phyloP scores from a whole-genome alignment of 2,113 vertebrate species.

The Podilymbus podiceps region DNA sequence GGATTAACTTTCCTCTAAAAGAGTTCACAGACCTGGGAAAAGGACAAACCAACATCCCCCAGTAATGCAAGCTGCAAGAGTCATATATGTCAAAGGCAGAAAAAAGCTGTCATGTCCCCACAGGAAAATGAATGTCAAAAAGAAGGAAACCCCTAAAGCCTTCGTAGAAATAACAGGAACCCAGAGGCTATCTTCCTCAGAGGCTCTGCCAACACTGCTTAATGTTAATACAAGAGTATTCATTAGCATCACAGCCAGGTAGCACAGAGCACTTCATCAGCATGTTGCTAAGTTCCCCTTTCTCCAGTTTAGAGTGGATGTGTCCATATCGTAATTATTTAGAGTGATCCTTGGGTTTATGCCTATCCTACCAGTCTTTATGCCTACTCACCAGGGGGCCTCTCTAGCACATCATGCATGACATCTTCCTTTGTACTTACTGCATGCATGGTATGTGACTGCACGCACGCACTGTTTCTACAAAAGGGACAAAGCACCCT shows the following conservation, averaged over 20 bases:
- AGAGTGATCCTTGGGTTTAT: neutral
- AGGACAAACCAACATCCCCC: neutral
- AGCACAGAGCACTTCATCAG: neutral
- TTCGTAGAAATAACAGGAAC: neutral
- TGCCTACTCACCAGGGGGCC: fast-evolving
- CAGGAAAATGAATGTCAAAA: neutral
- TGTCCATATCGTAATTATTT: neutral
- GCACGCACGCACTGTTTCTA: neutral
- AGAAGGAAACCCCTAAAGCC: neutral
- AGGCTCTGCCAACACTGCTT: neutral
- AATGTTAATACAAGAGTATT: neutral
- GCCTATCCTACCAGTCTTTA: neutral
- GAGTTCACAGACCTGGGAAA: neutral
- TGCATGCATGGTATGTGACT: neutral
- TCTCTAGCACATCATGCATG: neutral
- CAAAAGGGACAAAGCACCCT: neutral
- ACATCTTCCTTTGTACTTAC: neutral
- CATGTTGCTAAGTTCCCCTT: neutral
- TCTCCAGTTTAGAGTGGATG: neutral
- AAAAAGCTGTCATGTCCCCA: neutral
- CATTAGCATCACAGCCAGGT: neutral
- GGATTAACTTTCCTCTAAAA: neutral
- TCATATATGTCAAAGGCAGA: neutral
- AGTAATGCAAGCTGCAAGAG: neutral
- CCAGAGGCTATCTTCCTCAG: neutral